Evolutionary conservation across 2,888 invertebrate genomes (phyloP).

Genomic region (Conchocele bisecta): DNA sequence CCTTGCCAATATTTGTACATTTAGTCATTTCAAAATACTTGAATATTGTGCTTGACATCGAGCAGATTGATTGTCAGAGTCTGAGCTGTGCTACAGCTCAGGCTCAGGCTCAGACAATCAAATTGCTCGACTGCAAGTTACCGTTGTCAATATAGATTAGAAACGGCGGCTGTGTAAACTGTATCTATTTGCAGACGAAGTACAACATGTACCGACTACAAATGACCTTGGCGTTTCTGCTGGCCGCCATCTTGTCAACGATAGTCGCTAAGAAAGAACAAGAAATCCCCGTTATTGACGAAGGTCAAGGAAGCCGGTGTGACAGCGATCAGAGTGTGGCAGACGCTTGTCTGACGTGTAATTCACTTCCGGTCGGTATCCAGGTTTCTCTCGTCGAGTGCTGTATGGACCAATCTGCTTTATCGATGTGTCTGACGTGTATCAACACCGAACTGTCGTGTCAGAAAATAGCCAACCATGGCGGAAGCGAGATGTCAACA

Average conservation of each 20-base stretch:
- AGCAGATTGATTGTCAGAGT: too few relatives aligned
- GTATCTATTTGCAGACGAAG: slow-evolving; percentile 2
- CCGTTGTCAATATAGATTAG: too few relatives aligned
- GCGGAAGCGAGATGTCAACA: too few relatives aligned
- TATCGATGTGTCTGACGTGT: background rate
- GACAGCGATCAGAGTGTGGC: slow-evolving; percentile 4
- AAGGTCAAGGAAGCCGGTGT: slow-evolving; percentile 8
- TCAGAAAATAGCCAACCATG: background rate
- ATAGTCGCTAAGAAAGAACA: background rate
- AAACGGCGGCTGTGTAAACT: too few relatives aligned
- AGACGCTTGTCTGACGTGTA: background rate
- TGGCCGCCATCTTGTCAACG: background rate
- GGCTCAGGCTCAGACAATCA: too few relatives aligned
- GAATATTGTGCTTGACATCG: too few relatives aligned
- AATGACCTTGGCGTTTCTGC: background rate
- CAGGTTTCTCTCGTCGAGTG: slow-evolving; percentile 2
- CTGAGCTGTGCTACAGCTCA: too few relatives aligned
- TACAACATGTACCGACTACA: background rate
- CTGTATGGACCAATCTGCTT: background rate
- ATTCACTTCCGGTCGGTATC: background rate
- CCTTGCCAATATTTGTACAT: too few relatives aligned
- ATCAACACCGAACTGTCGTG: background rate
- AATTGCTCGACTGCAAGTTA: too few relatives aligned
- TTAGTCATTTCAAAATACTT: too few relatives aligned
- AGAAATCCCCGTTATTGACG: background rate